Evolutionary conservation across 2,888 invertebrate species (phyloP).

Genomic region (Plebejus anna): DNA sequence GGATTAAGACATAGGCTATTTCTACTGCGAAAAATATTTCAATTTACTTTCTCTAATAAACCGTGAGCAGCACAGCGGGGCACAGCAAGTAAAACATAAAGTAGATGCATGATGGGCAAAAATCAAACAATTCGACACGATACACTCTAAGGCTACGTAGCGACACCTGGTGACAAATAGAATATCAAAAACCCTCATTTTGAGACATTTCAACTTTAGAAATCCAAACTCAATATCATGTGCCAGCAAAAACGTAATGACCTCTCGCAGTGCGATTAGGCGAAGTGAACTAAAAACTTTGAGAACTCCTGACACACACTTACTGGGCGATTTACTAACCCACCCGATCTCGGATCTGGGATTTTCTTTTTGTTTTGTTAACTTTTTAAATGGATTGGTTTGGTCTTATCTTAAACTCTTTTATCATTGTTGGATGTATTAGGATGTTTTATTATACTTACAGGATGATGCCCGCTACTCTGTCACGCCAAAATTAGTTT

Average conservation of each 20-base stretch:
- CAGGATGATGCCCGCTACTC: not conserved
- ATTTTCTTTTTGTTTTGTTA: conserved; percentile 22
- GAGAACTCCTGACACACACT: conserved; percentile 8
- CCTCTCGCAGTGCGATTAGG: not conserved
- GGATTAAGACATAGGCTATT: too few species aligned
- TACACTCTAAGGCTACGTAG: too few species aligned
- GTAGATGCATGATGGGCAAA: too few species aligned
- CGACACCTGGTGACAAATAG: too few species aligned
- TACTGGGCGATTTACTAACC: conserved; percentile 21
- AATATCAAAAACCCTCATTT: too few species aligned
- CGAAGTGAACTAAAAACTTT: conserved; percentile 3
- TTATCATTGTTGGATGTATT: conserved; percentile 7
- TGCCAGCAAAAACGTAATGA: conserved; percentile 16
- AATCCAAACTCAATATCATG: not conserved
- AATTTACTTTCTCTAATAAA: too few species aligned
- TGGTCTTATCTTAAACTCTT: not conserved
- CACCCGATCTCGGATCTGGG: conserved; percentile 5
- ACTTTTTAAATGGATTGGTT: conserved; percentile 26
- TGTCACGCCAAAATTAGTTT: too few species aligned
- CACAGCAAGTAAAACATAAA: too few species aligned
- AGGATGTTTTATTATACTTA: not conserved
- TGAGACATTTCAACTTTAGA: not conserved
- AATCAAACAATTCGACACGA: too few species aligned
- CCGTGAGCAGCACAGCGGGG: too few species aligned
- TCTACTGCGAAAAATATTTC: too few species aligned